Evolutionary conservation across 2,888 invertebrate genomes (phyloP), one percentile per base, ranked within the genome.

Genomic region (Drosophila dives): DNA sequence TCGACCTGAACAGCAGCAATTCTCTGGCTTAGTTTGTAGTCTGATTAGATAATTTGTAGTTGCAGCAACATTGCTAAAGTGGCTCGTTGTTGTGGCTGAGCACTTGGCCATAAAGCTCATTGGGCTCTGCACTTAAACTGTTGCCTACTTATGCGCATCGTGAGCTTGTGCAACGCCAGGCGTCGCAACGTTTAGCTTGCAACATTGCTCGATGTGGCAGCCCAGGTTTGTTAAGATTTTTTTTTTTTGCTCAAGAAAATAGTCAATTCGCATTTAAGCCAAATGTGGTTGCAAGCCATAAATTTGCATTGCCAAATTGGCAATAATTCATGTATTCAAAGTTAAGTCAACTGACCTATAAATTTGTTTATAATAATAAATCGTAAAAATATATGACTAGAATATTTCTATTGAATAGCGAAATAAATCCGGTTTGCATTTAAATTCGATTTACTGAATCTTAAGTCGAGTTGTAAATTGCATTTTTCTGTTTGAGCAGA

Each of bases 91-190:
- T 64, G 63, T 40, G 48, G 55, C 58, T 34, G 32, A 67, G 58
- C 77, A 77, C 77, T 77, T 77, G 74, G 59, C 48, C 45, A 55
- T 60, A 49, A 70, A 74, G 77, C 45, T 77, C 63, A 67, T 74
- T 74, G 71, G 56, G 77, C 74, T 76, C 62, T 68, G 71, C 66
- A 72, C 74, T 59, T 72, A 70, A 74, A 79, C 59, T 79, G 76
- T 79, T 81, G 81, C 80, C 80, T 81, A 81, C 82, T 81, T 80
- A 77, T 66, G 64, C 45, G 70, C 66, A 72, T 26, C 63, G 48
- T 12, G 23, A 38, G 65, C 60, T 64, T 49, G 49, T 50, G 54
- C 63, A 12, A 40, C 56, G 33, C 32, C 26, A 11, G 17, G 42
- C 40, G 10, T 8, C 34, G 50, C 32, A 26, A 32, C n/a, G n/a